Evolutionary conservation across 2,113 vertebrate species (phyloP).

Genomic region (Tyto alba): DNA sequence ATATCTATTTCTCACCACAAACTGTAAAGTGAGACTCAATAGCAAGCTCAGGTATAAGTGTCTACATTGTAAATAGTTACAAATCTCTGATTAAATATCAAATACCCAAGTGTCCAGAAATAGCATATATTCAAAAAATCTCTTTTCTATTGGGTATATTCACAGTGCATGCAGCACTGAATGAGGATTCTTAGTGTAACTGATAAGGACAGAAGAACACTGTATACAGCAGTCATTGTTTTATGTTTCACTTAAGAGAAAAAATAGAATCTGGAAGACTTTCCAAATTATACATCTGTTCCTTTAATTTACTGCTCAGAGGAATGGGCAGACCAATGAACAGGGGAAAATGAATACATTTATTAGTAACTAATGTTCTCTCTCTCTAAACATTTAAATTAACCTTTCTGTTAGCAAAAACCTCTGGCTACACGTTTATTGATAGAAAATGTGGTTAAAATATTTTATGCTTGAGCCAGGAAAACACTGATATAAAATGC

Average conservation of each 20-base stretch:
- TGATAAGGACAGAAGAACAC: background rate
- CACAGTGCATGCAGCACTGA: background rate
- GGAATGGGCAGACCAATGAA: background rate
- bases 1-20: background rate
- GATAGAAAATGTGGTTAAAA: background rate
- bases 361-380: background rate
- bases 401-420: background rate
- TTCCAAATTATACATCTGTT: background rate
- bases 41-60: background rate
- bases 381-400: background rate
- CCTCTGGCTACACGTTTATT: background rate
- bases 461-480: background rate
- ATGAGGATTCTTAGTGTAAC: background rate
- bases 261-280: background rate
- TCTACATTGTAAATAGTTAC: background rate
- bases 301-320: constrained; percentile 16
- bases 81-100: background rate
- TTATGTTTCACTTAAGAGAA: background rate
- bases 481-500: background rate
- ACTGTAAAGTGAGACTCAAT: background rate
- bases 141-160: background rate
- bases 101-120: background rate
- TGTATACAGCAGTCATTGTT: background rate
- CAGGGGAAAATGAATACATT: background rate
- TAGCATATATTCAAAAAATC: background rate